Conservation (phyloP, 2,797 vertebrate genomes). For the Phylloscopus collybita region DNA sequence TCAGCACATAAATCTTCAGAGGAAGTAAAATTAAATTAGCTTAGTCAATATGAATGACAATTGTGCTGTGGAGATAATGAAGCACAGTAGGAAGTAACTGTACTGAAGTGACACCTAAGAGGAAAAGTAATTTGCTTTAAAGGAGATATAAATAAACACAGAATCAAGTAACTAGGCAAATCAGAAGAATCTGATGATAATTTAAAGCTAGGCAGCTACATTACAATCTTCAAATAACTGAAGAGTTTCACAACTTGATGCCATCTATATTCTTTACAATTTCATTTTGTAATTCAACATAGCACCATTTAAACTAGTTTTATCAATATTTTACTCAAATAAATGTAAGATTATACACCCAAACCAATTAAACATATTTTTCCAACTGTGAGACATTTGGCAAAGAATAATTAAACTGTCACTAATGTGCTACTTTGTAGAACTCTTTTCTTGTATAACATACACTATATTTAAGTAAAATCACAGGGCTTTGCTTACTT, state of each 20-base stretch:
- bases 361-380: neutral
- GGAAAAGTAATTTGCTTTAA: conserved; percentile 5
- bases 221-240: neutral
- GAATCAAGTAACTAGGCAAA: neutral
- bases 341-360: neutral
- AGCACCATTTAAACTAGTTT: neutral
- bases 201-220: neutral
- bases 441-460: neutral
- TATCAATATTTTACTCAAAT: neutral
- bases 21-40: conserved; percentile 46
- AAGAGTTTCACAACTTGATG: neutral
- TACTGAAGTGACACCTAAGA: conserved; percentile 33
- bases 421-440: neutral
- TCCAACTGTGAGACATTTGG: neutral
- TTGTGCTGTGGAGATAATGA: conserved; percentile 37
- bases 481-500: neutral
- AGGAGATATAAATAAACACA: conserved; percentile 14
- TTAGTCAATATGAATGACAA: neutral
- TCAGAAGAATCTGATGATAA: neutral
- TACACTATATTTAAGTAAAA: neutral
- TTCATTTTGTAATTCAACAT: neutral
- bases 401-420: neutral
- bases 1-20: conserved; percentile 6
- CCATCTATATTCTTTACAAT: neutral
- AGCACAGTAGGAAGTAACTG: conserved; percentile 36